Conservation (phyloP, 1,140 invertebrate species). For the Diachasma alloeum region DNA sequence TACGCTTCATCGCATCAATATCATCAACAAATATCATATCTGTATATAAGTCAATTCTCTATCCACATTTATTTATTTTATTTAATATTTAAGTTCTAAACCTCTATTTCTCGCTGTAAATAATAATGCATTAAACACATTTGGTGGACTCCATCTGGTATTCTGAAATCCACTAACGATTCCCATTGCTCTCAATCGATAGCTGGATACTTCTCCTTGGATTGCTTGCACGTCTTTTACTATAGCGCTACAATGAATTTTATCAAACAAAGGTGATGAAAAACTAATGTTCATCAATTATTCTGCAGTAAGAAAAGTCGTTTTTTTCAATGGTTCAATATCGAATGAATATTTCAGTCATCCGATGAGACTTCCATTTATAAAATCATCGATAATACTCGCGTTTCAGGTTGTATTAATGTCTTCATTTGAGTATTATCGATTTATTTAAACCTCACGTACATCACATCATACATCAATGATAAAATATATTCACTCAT, state of each 20-base stretch:
- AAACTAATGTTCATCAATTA: constrained; percentile 11
- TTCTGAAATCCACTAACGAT: constrained; percentile 59
- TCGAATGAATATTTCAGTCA: neutral
- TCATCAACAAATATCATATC: constrained; percentile 64
- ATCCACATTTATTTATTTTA: constrained; percentile 49
- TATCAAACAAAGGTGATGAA: neutral
- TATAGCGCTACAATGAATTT: constrained; percentile 30
- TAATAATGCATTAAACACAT: constrained; percentile 46
- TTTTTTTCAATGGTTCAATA: neutral
- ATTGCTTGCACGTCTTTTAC: constrained; percentile 62
- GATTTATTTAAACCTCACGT: neutral
- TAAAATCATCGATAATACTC: constrained; percentile 2
- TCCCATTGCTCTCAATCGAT: constrained; percentile 61
- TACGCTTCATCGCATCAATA: constrained; percentile 71
- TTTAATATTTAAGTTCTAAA: constrained; percentile 58
- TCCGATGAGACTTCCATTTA: neutral
- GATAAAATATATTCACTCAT: neutral
- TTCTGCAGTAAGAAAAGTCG: neutral
- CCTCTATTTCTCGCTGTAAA: constrained; percentile 64
- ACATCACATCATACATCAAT: neutral
- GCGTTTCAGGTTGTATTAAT: neutral
- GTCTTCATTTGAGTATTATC: neutral
- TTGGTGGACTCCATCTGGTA: constrained; percentile 57
- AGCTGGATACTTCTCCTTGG: constrained; percentile 56
- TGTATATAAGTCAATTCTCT: constrained; percentile 49